phyloP scores from a whole-genome alignment of 1,140 invertebrate genomes.

The Pseudomyrmex concolor region DNA sequence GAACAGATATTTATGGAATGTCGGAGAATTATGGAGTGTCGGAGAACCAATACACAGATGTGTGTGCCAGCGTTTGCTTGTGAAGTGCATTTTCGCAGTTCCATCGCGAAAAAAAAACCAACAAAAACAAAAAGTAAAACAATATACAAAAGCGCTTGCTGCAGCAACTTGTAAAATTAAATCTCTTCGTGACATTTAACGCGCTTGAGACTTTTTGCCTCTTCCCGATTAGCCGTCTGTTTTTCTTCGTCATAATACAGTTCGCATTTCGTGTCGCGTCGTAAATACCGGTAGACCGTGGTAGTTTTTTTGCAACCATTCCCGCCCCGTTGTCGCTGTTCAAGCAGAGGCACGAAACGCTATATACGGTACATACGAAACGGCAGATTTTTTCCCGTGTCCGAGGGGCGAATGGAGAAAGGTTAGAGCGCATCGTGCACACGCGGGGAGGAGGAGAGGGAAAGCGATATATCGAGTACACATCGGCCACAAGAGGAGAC shows the following conservation, averaged over 20 bases:
- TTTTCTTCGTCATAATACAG: slow-evolving; percentile 20
- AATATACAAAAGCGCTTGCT: neutral
- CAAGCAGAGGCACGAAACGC: slow-evolving; percentile 45
- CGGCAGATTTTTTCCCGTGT: slow-evolving; percentile 40
- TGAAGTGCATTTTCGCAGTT: neutral
- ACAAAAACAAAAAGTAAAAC: neutral
- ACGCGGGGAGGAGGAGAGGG: neutral
- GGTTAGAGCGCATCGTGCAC: slow-evolving; percentile 13
- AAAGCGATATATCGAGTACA: slow-evolving; percentile 31
- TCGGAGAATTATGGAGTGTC: too few relatives aligned
- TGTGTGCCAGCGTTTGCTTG: neutral
- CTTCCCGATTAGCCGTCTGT: slow-evolving; percentile 1
- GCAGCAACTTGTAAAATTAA: slow-evolving; percentile 24
- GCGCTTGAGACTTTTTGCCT: slow-evolving; percentile 3
- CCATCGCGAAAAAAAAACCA: neutral
- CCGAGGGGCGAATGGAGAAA: neutral
- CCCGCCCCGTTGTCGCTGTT: slow-evolving; percentile 26
- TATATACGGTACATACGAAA: slow-evolving; percentile 5
- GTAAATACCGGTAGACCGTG: neutral
- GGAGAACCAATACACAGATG: slow-evolving; percentile 17
- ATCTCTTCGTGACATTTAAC: slow-evolving; percentile 36
- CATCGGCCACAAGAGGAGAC: neutral
- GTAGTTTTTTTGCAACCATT: slow-evolving; percentile 8
- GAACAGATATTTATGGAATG: slow-evolving; percentile 39
- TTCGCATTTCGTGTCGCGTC: neutral